These are phyloP conservation scores for Drosophila obscura DNA, from an alignment of 1,140 invertebrate genomes.

Conservation along the genomic window DNA sequence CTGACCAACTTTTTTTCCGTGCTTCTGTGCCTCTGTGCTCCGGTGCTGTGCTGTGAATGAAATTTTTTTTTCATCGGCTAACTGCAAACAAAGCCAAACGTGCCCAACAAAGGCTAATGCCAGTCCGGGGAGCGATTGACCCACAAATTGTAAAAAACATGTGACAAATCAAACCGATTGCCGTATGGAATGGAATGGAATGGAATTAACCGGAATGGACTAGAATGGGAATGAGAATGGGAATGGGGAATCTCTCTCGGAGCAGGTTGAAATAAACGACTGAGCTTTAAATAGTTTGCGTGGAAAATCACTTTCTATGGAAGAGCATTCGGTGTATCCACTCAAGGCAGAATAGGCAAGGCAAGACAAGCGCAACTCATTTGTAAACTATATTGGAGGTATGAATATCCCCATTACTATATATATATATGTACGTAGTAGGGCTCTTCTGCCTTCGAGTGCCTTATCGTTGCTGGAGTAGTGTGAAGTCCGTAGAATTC, in stretches of 20 bases:
- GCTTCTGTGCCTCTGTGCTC: slow-evolving; percentile 6
- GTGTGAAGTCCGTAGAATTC: too few species aligned
- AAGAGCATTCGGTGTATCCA: too few species aligned
- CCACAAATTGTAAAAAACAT: not conserved
- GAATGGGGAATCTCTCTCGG: not conserved
- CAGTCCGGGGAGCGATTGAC: slow-evolving; percentile 7
- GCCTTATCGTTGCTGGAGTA: too few species aligned
- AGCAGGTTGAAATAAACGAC: slow-evolving; percentile 6
- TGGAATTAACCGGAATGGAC: too few species aligned
- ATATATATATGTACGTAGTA: too few species aligned
- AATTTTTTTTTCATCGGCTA: slow-evolving; percentile 45
- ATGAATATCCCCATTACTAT: too few species aligned
- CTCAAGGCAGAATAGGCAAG: too few species aligned
- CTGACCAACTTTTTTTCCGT: slow-evolving; percentile 59
- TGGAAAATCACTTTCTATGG: slow-evolving; percentile 22
- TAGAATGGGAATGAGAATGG: not conserved
- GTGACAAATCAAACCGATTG: not conserved
- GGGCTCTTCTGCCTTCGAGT: too few species aligned
- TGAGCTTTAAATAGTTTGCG: too few species aligned
- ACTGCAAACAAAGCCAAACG: slow-evolving; percentile 37
- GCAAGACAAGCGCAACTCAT: too few species aligned
- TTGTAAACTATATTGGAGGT: too few species aligned
- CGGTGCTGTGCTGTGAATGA: slow-evolving; percentile 33
- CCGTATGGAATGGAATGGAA: too few species aligned
- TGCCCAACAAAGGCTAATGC: slow-evolving; percentile 38